phyloP scores from a whole-genome alignment of 2,888 invertebrate species.

The Eupithecia abbreviata region DNA sequence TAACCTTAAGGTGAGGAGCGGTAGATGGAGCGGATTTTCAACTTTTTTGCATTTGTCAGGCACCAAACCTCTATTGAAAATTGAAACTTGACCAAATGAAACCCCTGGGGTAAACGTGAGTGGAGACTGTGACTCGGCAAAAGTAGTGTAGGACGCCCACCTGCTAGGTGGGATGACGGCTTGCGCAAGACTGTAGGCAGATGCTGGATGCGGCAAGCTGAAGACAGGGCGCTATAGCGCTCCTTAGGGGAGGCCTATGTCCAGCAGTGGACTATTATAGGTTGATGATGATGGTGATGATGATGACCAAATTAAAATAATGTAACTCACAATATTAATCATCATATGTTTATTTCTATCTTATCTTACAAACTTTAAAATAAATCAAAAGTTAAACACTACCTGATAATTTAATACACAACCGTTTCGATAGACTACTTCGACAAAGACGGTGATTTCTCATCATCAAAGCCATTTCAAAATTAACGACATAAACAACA shows the following conservation, averaged over 20 bases:
- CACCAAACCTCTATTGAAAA: neutral
- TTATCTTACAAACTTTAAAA: slow-evolving; percentile 73
- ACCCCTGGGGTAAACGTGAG: too few species aligned
- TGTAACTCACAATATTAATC: slow-evolving; percentile 43
- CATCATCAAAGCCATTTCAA: slow-evolving; percentile 46
- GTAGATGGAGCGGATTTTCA: neutral
- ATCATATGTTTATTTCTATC: slow-evolving; percentile 66
- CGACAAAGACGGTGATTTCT: slow-evolving; percentile 56
- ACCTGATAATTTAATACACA: slow-evolving; percentile 81
- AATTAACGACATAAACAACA: slow-evolving; percentile 55
- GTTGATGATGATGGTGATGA: too few species aligned
- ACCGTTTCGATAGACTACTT: slow-evolving; percentile 76
- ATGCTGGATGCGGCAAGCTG: too few species aligned
- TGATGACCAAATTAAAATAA: neutral
- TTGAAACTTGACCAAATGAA: neutral
- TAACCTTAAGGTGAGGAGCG: neutral
- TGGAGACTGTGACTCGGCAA: too few species aligned
- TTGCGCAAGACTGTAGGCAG: too few species aligned
- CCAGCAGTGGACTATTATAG: too few species aligned
- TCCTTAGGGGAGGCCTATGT: too few species aligned
- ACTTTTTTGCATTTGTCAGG: neutral
- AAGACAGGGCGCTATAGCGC: too few species aligned
- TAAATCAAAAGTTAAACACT: slow-evolving; percentile 72
- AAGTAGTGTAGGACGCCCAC: too few species aligned
- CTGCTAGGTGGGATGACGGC: too few species aligned